Percentiles rank a stretch among this genome's conserved stretches.
Conservation (phyloP, 1,140 invertebrate species). For the Gryllus bimaculatus region DNA sequence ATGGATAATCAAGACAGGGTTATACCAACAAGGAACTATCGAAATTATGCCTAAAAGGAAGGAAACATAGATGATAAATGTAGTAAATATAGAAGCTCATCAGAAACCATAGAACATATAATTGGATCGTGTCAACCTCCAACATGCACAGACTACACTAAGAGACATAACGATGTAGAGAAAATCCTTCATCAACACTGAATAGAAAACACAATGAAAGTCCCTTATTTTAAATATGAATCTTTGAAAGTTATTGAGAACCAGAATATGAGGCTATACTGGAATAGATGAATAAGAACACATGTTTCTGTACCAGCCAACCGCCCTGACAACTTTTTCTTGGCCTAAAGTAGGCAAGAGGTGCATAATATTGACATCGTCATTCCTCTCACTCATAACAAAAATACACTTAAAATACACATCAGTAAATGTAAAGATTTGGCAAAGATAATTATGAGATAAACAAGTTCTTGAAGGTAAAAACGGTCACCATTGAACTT, state of each 20-base stretch:
- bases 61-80: conserved; percentile 4
- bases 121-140: not conserved
- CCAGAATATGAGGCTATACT: conserved; percentile 9
- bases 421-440: too few relatives aligned
- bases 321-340: conserved; percentile 10
- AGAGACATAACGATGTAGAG: conserved; percentile 13
- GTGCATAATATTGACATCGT: conserved; percentile 15
- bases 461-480: too few relatives aligned
- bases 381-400: not conserved
- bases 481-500: too few relatives aligned
- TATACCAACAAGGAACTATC: too few relatives aligned
- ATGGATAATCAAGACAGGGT: not conserved
- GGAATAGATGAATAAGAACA: conserved; percentile 8
- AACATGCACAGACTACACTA: conserved; percentile 8
- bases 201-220: not conserved
- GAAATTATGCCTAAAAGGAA: not conserved
- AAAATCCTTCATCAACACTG: conserved; percentile 9
- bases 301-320: not conserved
- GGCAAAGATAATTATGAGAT: too few relatives aligned
- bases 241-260: not conserved
- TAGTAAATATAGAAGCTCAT: too few relatives aligned
- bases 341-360: not conserved
- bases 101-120: conserved; percentile 11
- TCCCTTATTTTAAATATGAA: conserved; percentile 7
- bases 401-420: too few relatives aligned